Conservation (phyloP, 2,888 invertebrate genomes). For the Acanthacorydalis orientalis region DNA sequence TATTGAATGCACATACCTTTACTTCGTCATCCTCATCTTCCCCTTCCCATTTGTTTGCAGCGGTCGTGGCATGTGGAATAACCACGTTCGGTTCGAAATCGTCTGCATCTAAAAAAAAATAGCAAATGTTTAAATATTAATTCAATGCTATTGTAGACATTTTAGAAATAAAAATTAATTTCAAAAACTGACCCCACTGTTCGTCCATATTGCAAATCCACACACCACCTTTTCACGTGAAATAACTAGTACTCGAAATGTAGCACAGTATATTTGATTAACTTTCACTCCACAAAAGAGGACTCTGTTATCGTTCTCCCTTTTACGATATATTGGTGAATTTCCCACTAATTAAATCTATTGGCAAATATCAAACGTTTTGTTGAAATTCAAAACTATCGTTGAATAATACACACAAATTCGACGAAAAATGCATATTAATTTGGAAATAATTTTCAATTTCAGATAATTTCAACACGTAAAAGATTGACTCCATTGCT, state of each 20-base stretch:
- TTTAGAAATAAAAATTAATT: slow-evolving; percentile 3
- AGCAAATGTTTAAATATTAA: slow-evolving; percentile 1
- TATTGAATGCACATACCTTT: slow-evolving; percentile 38
- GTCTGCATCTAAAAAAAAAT: slow-evolving; percentile 42
- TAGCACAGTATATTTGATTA: neutral
- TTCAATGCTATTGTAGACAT: neutral
- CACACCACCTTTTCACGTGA: too few relatives aligned
- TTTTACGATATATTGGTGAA: too few relatives aligned
- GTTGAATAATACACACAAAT: too few relatives aligned
- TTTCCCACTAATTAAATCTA: too few relatives aligned
- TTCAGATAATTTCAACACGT: too few relatives aligned
- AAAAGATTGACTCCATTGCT: too few relatives aligned
- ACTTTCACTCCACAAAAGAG: neutral
- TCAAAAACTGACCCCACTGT: slow-evolving; percentile 45
- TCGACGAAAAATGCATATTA: too few relatives aligned
- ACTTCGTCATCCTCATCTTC: slow-evolving; percentile 78
- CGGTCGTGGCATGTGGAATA: slow-evolving; percentile 31
- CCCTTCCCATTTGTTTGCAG: slow-evolving; percentile 67
- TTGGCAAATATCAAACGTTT: too few relatives aligned
- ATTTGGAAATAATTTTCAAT: too few relatives aligned
- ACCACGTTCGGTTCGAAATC: slow-evolving; percentile 51
- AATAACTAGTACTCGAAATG: neutral
- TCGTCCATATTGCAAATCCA: slow-evolving; percentile 36
- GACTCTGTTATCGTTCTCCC: neutral
- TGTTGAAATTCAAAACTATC: too few relatives aligned